These are phyloP conservation scores for Daphoenositta chrysoptera DNA, from an alignment of 2,113 vertebrate species.

Conservation along the genomic window DNA sequence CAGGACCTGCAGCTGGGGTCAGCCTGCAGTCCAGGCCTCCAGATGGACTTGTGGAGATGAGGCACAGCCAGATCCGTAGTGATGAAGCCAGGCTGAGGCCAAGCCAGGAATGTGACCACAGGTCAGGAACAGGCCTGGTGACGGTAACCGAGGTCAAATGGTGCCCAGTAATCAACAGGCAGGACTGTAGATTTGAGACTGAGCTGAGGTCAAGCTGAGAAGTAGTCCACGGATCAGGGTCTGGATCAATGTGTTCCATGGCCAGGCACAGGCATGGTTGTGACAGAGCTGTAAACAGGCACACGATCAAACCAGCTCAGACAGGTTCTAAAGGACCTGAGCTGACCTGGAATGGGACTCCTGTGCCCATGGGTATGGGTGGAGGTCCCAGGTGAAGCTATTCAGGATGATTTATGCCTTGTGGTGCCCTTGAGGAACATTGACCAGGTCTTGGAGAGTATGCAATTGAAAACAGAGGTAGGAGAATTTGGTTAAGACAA, in stretches of 20 bases:
- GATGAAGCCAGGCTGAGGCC: background rate
- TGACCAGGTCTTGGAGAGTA: background rate
- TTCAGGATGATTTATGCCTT: background rate
- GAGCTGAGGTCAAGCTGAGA: background rate
- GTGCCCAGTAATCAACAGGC: background rate
- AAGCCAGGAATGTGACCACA: background rate
- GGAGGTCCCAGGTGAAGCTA: background rate
- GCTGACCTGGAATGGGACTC: background rate
- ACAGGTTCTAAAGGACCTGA: conserved; percentile 6
- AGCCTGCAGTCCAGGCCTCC: background rate
- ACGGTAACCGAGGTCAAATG: background rate
- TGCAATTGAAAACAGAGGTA: background rate
- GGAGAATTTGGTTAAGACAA: background rate
- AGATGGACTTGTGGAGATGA: background rate
- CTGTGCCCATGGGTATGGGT: background rate
- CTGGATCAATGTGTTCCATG: conserved; percentile 38
- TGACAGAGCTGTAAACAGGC: conserved; percentile 41
- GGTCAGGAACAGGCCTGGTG: background rate
- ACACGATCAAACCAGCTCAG: background rate
- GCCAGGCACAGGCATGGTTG: background rate
- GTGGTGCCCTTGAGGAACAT: background rate
- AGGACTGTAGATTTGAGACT: background rate
- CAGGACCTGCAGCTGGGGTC: background rate
- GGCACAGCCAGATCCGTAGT: background rate
- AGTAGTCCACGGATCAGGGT: conserved; percentile 6